phyloP scores from a whole-genome alignment of 2,888 invertebrate genomes.

The Hypolimnas misippus region DNA sequence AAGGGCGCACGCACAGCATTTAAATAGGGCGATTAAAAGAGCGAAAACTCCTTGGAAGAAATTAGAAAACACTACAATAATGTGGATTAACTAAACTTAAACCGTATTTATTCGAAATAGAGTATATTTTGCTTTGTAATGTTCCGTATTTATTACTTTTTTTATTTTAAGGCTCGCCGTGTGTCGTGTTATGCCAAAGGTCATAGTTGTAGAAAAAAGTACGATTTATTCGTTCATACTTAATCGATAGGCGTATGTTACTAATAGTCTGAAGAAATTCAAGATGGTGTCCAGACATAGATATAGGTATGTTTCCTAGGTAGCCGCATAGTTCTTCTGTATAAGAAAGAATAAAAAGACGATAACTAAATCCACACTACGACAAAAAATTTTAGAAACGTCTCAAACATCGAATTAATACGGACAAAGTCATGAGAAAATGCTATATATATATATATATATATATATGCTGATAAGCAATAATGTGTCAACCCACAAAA shows the following conservation, averaged over 20 bases:
- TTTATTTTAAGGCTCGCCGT: conserved; percentile 50
- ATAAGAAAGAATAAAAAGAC: no score
- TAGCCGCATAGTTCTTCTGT: no score
- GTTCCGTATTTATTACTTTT: conserved; percentile 48
- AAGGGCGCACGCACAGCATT: conserved; percentile 64
- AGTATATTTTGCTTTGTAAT: conserved; percentile 17
- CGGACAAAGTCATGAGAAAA: no score
- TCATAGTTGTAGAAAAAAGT: conserved; percentile 48
- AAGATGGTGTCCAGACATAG: no score
- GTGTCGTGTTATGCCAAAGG: conserved; percentile 72
- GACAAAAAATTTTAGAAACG: no score
- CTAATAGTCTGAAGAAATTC: conserved; percentile 13
- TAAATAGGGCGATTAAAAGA: conserved; percentile 52
- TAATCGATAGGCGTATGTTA: conserved; percentile 24
- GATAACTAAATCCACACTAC: no score
- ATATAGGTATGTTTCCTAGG: no score
- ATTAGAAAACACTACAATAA: conserved; percentile 17
- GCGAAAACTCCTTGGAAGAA: conserved; percentile 37
- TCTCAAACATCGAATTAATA: no score
- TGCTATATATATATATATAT: no score
- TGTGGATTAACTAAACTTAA: conserved; percentile 13
- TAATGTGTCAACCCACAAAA: no score
- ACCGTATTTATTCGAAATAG: background rate
- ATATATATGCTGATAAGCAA: no score
- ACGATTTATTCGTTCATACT: conserved; percentile 29